A percentile compares a stretch with the other conserved stretches of the same genome.
These are phyloP conservation scores for Nomada lathburiana DNA, from an alignment of 2,888 invertebrate species.

Conservation along the genomic window DNA sequence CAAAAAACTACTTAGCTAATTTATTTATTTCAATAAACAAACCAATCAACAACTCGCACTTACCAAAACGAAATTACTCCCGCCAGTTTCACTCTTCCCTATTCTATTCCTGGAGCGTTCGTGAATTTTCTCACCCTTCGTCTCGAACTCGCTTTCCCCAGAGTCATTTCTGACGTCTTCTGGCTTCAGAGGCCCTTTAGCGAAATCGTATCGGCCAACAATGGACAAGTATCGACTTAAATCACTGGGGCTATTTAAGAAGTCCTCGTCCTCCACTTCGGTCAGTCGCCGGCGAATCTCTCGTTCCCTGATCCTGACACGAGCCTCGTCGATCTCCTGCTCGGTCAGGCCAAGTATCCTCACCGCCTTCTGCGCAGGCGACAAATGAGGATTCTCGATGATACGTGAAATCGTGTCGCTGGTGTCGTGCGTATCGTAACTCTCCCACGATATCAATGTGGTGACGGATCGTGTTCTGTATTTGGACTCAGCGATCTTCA, in stretches of 20 bases:
- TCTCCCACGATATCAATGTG: conserved; percentile 61
- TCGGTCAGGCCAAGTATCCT: conserved; percentile 70
- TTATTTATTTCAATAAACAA: too few species aligned
- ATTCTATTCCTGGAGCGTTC: background rate
- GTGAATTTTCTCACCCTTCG: background rate
- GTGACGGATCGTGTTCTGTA: conserved; percentile 66
- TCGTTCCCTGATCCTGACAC: background rate
- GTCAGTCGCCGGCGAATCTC: background rate
- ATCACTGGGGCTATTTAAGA: background rate
- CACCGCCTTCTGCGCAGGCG: conserved; percentile 71
- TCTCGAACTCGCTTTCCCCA: too few species aligned
- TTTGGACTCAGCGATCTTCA: conserved; percentile 37
- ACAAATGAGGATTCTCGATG: conserved; percentile 54
- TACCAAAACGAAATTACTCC: too few species aligned
- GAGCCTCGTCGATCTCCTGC: conserved; percentile 63
- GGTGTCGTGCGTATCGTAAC: conserved; percentile 55
- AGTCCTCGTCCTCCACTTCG: conserved; percentile 13
- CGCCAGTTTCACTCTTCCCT: background rate
- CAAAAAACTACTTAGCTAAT: too few species aligned
- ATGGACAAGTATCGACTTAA: background rate
- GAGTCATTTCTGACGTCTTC: background rate
- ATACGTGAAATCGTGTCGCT: conserved; percentile 45
- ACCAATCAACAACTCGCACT: too few species aligned
- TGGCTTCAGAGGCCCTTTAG: background rate
- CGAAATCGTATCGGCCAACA: background rate